Base-by-base conservation (phyloP, 2,888 invertebrate genomes). In the Caenorhabditis auriculariae region DNA sequence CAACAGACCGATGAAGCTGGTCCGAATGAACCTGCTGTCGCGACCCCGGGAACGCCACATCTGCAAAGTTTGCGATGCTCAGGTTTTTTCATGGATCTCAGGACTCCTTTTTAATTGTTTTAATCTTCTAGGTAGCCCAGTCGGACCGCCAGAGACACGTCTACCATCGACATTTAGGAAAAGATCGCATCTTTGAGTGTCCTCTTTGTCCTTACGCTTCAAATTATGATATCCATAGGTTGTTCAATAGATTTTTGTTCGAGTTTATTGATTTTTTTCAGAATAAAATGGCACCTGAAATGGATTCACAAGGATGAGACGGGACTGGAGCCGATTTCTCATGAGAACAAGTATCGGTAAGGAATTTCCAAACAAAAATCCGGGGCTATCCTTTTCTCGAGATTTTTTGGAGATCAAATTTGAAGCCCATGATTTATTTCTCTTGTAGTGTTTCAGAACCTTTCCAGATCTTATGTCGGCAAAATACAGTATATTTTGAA, bases 1-100 rank as follows among this genome's bases (percentile, higher is more conserved):
- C 17, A 74, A 74, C 46, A 55, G 74, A n/a, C 74, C 69, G 37
- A 75, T 74, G 74, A 74, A 74, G 54, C 61, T 74, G 35, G 70
- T 72, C 17, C 55, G 63, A 15, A 50, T 60, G n/a, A 21, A 27
- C 2, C 37, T 48, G 19, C 55, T 47, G 19, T 45, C 61, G 7
- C 53, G 61, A n/a, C 66, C 65, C 6, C 49, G 74, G 7, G 74
- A 74, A 48, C 41, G 74, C 15, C 74, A 74, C 43, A 52, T 56
- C 15, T 74, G 74, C 42, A 41, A 56, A 27, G 23, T 69, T 17
- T 74, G 74, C 41, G 49, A 56, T 15, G 52, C 55, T 9, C 60
- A 64, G 47, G 63, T 60, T 42, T n/a, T n/a, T n/a, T n/a, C n/a
- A n/a, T n/a, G n/a, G n/a, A n/a, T n/a, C n/a, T n/a, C n/a, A n/a